phyloP scores from a whole-genome alignment of 2,113 vertebrate species.

The Litocranius walleri region DNA sequence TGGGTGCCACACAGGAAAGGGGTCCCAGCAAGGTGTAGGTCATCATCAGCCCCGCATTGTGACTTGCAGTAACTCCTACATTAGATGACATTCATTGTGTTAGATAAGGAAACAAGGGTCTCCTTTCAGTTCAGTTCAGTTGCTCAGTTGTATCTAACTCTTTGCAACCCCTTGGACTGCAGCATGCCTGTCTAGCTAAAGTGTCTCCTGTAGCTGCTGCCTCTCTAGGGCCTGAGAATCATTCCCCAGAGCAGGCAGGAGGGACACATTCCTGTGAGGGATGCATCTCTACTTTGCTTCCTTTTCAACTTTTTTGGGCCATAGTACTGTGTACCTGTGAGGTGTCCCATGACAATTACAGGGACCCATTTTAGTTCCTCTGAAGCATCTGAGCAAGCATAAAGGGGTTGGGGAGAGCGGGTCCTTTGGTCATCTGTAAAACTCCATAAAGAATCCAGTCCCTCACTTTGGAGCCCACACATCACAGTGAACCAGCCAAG shows the following conservation, averaged over 20 bases:
- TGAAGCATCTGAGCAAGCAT: neutral
- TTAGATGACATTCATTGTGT: neutral
- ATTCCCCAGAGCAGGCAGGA: neutral
- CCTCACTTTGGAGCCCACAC: neutral
- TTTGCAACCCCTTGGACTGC: neutral
- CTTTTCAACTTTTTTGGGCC: neutral
- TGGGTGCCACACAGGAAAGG: neutral
- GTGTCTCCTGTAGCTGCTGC: neutral
- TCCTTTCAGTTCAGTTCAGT: neutral
- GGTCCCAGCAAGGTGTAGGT: neutral
- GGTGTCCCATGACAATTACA: too few relatives aligned
- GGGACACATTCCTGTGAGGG: neutral
- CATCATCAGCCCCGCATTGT: accelerated
- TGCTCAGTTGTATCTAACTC: neutral
- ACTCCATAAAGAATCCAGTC: neutral
- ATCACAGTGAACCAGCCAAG: neutral
- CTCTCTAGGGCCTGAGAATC: neutral
- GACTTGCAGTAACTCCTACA: neutral
- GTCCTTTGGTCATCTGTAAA: neutral
- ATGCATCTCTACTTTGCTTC: neutral
- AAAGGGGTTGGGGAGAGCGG: neutral
- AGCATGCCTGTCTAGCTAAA: neutral
- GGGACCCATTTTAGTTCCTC: neutral
- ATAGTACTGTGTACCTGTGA: neutral
- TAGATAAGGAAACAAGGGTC: neutral